phyloP scores from a whole-genome alignment of 1,140 invertebrate genomes.

The Drosophila burlai region DNA sequence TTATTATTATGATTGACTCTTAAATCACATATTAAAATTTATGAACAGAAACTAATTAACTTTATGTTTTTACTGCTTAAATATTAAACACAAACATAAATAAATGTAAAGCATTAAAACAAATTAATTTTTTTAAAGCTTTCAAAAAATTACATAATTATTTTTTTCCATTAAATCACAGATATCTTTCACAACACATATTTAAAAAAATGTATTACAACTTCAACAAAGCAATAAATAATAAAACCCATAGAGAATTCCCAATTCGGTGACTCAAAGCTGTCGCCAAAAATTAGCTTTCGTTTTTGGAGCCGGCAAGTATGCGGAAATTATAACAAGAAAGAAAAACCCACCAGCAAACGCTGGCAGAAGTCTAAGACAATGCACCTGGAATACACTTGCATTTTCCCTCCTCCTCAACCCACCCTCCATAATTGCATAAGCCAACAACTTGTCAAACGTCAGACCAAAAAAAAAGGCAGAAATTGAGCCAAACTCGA shows the following conservation, averaged over 20 bases:
- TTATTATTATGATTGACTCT: neutral
- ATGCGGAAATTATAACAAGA: constrained; percentile 46
- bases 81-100: neutral
- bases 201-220: neutral
- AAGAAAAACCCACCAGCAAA: constrained; percentile 21
- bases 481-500: constrained; percentile 42
- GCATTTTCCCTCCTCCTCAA: constrained; percentile 2
- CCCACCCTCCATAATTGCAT: constrained; percentile 19
- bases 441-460: constrained; percentile 65
- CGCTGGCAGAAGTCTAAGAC: constrained; percentile 29
- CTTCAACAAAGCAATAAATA: neutral
- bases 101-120: neutral
- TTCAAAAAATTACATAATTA: neutral
- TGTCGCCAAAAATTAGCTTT: constrained; percentile 26
- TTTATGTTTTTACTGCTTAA: too few species aligned
- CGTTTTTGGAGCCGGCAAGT: constrained; percentile 33
- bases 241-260: constrained; percentile 3
- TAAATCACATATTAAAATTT: neutral
- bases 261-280: neutral
- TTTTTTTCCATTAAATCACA: neutral
- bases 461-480: constrained; percentile 47
- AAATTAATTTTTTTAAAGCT: neutral
- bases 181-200: neutral
- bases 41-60: neutral
- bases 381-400: constrained; percentile 46